Evolutionary conservation across 2,797 vertebrate species (phyloP).

Genomic region (Propithecus deckenii): DNA sequence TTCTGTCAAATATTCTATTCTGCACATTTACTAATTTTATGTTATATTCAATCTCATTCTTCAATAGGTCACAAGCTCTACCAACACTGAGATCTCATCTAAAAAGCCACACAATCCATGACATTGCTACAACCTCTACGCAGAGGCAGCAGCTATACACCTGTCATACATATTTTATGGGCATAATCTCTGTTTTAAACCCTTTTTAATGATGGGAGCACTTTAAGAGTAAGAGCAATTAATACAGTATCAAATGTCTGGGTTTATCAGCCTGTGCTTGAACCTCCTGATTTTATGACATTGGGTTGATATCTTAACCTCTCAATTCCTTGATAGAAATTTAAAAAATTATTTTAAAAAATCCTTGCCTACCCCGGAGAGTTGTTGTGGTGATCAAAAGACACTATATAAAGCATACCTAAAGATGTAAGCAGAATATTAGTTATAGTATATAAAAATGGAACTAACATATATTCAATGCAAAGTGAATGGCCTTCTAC

Average conservation of each 20-base stretch:
- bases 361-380: background rate
- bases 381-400: background rate
- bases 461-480: background rate
- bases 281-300: background rate
- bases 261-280: background rate
- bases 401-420: background rate
- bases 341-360: background rate
- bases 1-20: background rate
- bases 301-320: background rate
- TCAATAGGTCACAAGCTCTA: background rate
- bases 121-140: background rate
- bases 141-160: background rate
- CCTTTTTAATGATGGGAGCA: background rate
- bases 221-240: slow-evolving; percentile 16
- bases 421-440: background rate
- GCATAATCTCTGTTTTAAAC: background rate
- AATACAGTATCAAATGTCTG: background rate
- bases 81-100: background rate
- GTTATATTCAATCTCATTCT: background rate
- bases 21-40: slow-evolving; percentile 16
- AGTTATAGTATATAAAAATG: background rate
- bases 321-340: background rate
- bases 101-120: background rate
- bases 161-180: background rate
- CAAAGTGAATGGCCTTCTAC: background rate